Conservation (phyloP, 2,113 vertebrate species). For the Antechinus flavipes region DNA sequence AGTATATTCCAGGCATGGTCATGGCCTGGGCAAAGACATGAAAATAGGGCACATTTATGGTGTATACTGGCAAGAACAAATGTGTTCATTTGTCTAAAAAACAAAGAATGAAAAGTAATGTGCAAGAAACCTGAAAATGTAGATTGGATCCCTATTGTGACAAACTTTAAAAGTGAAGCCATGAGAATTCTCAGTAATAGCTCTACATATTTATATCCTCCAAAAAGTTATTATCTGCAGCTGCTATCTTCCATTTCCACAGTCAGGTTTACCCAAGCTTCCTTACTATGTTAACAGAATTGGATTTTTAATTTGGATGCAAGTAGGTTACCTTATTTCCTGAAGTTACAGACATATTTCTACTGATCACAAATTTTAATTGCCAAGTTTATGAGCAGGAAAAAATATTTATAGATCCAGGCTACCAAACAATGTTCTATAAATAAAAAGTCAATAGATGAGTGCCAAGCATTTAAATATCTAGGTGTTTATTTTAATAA, state of each 20-base stretch:
- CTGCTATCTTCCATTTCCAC: background rate
- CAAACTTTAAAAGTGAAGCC: background rate
- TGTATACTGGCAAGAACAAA: background rate
- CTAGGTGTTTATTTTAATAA: constrained; percentile 54
- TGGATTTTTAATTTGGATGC: background rate
- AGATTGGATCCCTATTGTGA: background rate
- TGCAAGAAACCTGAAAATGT: background rate
- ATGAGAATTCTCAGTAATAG: background rate
- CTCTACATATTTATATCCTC: background rate
- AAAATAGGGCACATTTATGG: background rate
- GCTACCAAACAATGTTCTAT: background rate
- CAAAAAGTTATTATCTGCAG: background rate
- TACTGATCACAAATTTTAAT: background rate
- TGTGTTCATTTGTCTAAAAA: background rate
- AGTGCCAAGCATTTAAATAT: constrained; percentile 44
- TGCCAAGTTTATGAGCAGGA: background rate
- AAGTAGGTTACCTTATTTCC: background rate
- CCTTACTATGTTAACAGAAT: background rate
- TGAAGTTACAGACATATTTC: background rate
- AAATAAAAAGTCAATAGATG: constrained; percentile 44
- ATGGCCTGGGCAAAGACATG: background rate
- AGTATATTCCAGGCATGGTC: background rate
- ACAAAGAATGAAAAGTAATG: background rate
- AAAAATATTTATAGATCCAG: background rate
- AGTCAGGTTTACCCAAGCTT: background rate